Evolutionary conservation across 2,888 invertebrate genomes (phyloP), one percentile per base, ranked within the genome.

Genomic region (Microctonus brassicae): DNA sequence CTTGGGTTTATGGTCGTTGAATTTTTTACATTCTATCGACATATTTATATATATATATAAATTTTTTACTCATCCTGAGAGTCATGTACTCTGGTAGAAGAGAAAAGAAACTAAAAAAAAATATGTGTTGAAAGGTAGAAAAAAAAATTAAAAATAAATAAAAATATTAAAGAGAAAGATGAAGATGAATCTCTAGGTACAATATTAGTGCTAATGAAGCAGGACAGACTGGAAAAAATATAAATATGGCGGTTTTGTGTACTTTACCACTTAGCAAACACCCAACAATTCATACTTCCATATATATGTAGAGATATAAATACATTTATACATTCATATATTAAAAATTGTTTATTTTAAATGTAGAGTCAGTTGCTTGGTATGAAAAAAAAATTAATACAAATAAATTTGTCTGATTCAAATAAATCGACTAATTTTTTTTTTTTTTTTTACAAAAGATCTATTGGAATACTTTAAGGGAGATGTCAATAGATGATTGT

Each of bases 141-240:
- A 47, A 39, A n/a, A n/a, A 47, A 47, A 72, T 52, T 52, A 47
- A 47, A 74, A 63, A 69, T 72, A 70, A 64, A 65, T 67, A 53
- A 36, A 58, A 58, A 34, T 62, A 62, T 22, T 60, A n/a, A 47
- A 47, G 47, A 47, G 17, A 17, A 47, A 17, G 47, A 47, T 47
- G 47, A 47, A 17, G 65, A 47, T 47, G 47, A 47, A 13, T 68
- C 74, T 70, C 75, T 77, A 75, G 77, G 74, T 55, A 70, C 34
- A 78, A 79, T 81, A 83, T 79, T 81, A 81, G 86, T 86, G 86
- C 84, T 86, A 86, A 86, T 86, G 86, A 85, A 84, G 83, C 82
- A 82, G 85, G 47, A 47, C 47, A 47, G 47, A 47, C 47, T 17
- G 9, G 47, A 47, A 10, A 36, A 17, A 47, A 17, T 47, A 84